Evolutionary conservation across 2,888 invertebrate genomes (phyloP).

Genomic region (Zygogramma bicolorata): DNA sequence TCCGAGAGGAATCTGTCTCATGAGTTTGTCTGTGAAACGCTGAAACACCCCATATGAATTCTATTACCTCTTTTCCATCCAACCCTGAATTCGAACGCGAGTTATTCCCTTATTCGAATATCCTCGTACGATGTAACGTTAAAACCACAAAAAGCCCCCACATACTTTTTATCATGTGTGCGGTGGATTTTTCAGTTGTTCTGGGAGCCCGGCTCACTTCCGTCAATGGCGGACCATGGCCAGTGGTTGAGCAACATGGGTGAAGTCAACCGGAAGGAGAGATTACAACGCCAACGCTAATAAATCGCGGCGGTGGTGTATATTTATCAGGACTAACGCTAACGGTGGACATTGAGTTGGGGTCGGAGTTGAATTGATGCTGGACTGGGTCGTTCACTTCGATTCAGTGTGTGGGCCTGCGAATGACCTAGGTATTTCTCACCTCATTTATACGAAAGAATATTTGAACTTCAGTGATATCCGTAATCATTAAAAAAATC

Average conservation of each 20-base stretch:
- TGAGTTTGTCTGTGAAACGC: no score
- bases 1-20: no score
- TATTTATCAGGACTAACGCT: slow-evolving; percentile 9
- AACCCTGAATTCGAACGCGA: not conserved
- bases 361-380: not conserved
- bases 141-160: slow-evolving; percentile 3
- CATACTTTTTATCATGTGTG: slow-evolving; percentile 16
- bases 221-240: slow-evolving; percentile 14
- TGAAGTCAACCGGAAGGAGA: slow-evolving; percentile 62
- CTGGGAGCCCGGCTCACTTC: slow-evolving; percentile 25
- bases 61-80: no score
- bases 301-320: not conserved
- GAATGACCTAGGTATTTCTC: no score
- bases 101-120: not conserved
- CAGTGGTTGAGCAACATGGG: slow-evolving; percentile 39
- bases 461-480: no score
- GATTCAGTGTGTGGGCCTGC: not conserved
- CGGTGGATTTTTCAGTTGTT: slow-evolving; percentile 30
- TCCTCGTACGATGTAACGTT: not conserved
- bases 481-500: no score
- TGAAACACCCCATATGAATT: no score
- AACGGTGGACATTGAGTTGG: not conserved
- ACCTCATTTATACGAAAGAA: no score
- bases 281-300: slow-evolving; percentile 62
- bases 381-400: not conserved